Base-by-base conservation (phyloP, 1,140 invertebrate species). In the Pseudomyrmex flavicornis region DNA sequence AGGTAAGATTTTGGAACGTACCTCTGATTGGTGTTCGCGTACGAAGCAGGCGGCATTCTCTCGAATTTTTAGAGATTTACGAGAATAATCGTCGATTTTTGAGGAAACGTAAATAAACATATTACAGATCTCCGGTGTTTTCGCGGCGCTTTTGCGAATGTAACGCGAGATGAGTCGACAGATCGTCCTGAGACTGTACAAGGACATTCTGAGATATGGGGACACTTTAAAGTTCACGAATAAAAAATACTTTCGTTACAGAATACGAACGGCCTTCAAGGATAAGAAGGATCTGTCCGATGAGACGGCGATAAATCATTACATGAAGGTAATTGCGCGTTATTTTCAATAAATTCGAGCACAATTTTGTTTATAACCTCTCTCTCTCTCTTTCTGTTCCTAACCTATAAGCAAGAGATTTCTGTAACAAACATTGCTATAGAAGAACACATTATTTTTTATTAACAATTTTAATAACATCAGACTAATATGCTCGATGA, bases 171-270 rank as follows among this genome's bases (percentile, higher is more conserved):
- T 89, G 88, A 89, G 46, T 12, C 76, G 54, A 62, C 46, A 50
- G 9, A 65, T 91, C 76, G 82, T 95, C 69, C 83, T 95, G 44
- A 90, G 58, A 58, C 86, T 96, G n/a, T 96, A 96, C 83, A 95
- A 95, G 89, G 92, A 94, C 75, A 90, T 96, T 17, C 66, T 96
- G 13, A 90, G 94, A 9, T 96, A 96, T 83, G 93, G 95, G 2
- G 85, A 94, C 82, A 92, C 86, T 50, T 90, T 96, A 17, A 93
- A 93, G 84, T 95, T 93, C 35, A 96, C 96, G 0, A 94, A 96
- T 84, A 94, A 95, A 87, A 72, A 91, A 17, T 96, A 95, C 86
- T 96, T 94, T 86, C 73, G 88, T 4, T 86, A 83, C 2, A 91
- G 94, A 91, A 90, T 96, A 48, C 92, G 90, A 80, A 80, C 89